Percentiles rank a stretch among this genome's conserved stretches.
phyloP scores from a whole-genome alignment of 2,888 invertebrate species.

The Hermaeophaga mercurialis region DNA sequence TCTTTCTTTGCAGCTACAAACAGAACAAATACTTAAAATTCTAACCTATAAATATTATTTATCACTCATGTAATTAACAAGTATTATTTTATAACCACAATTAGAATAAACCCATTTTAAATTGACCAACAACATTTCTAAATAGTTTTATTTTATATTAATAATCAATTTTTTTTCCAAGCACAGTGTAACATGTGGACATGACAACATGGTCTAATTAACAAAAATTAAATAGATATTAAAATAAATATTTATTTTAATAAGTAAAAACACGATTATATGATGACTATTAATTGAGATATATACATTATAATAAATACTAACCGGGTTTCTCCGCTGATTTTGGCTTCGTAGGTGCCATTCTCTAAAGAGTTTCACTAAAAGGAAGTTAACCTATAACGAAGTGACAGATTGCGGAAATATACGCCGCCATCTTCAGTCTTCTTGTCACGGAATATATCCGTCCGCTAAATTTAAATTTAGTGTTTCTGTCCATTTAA shows the following conservation, averaged over 20 bases:
- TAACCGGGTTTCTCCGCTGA: constrained; percentile 84
- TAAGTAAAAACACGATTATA: neutral
- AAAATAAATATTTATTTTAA: constrained; percentile 5
- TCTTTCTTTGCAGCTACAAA: constrained; percentile 60
- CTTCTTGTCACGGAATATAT: too few relatives aligned
- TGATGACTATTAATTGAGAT: neutral
- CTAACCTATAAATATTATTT: constrained; percentile 3
- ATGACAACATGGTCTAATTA: constrained; percentile 48
- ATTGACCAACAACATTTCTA: neutral
- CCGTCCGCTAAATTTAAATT: too few relatives aligned
- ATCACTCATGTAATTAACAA: neutral
- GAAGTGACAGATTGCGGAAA: constrained; percentile 17
- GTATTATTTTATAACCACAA: neutral
- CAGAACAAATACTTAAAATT: constrained; percentile 14
- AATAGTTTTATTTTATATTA: neutral
- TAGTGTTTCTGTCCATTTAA: too few relatives aligned
- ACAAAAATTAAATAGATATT: too few relatives aligned
- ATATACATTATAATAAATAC: constrained; percentile 47
- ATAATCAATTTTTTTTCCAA: neutral
- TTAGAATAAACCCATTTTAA: neutral
- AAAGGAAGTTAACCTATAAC: constrained; percentile 39
- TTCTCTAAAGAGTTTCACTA: constrained; percentile 58
- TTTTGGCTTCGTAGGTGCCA: constrained; percentile 85
- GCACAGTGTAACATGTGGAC: constrained; percentile 27
- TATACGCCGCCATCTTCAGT: neutral